Percentiles rank a stretch among this genome's conserved stretches.
Evolutionary conservation across 1,140 invertebrate genomes (phyloP).

Genomic region (Heliconius melpomene): DNA sequence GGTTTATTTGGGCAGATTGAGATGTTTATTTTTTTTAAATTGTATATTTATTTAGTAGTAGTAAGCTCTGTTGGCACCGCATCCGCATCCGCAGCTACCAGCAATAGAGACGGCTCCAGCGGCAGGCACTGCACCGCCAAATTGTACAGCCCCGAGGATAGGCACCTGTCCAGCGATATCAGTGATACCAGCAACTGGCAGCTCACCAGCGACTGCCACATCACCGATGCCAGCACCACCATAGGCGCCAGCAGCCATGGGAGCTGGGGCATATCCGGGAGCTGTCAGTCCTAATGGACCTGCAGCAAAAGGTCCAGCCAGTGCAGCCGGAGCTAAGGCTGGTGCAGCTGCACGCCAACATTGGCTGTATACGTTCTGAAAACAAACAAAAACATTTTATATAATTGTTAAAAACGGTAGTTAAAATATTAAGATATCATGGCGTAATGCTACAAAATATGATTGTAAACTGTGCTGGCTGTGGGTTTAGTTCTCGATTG

Average conservation of each 20-base stretch:
- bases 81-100: slow-evolving; percentile 51
- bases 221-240: slow-evolving; percentile 52
- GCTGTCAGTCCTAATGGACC: not conserved
- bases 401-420: not conserved
- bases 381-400: slow-evolving; percentile 2
- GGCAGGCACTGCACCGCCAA: slow-evolving; percentile 50
- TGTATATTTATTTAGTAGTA: slow-evolving; percentile 9
- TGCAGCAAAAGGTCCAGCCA: not conserved
- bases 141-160: slow-evolving; percentile 50
- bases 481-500: too few species aligned
- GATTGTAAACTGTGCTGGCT: too few species aligned
- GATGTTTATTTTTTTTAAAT: not conserved
- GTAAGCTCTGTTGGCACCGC: slow-evolving; percentile 34
- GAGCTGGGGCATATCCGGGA: not conserved
- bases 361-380: slow-evolving; percentile 28
- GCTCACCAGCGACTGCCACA: slow-evolving; percentile 48
- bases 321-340: not conserved
- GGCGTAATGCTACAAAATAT: too few species aligned
- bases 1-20: not conserved
- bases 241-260: slow-evolving; percentile 35
- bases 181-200: slow-evolving; percentile 51
- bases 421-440: too few species aligned
- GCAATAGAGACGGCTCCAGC: slow-evolving; percentile 51
- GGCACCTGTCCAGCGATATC: slow-evolving; percentile 51
- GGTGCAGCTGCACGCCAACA: slow-evolving; percentile 16